phyloP scores from a whole-genome alignment of 1,140 invertebrate species.

The Pseudomyrmex dendroicus region DNA sequence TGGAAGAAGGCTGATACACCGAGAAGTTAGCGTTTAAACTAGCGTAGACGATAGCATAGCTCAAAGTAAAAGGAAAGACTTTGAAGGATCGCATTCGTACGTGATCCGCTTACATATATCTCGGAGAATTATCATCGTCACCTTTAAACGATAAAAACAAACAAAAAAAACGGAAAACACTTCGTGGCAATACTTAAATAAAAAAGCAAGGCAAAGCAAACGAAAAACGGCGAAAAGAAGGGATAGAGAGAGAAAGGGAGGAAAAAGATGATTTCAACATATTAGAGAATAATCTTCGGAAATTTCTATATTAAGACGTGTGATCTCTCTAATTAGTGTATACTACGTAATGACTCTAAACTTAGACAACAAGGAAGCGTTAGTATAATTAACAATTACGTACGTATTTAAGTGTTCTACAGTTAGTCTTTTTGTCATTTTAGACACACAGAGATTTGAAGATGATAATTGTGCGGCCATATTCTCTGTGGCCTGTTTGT shows the following conservation, averaged over 20 bases:
- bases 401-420: constrained; percentile 78
- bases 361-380: constrained; percentile 81
- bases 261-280: constrained; percentile 77
- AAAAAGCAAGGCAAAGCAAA: constrained; percentile 37
- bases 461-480: constrained; percentile 84
- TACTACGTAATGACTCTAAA: constrained; percentile 79
- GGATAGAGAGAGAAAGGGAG: constrained; percentile 36
- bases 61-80: constrained; percentile 74
- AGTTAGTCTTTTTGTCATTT: constrained; percentile 83
- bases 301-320: constrained; percentile 86
- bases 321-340: constrained; percentile 86
- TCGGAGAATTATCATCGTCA: constrained; percentile 71
- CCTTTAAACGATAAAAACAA: constrained; percentile 39
- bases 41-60: constrained; percentile 82
- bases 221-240: neutral
- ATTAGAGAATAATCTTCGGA: constrained; percentile 84
- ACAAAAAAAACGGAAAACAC: constrained; percentile 62
- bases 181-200: constrained; percentile 84
- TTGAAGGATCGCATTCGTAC: constrained; percentile 65
- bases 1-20: constrained; percentile 84
- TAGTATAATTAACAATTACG: constrained; percentile 80
- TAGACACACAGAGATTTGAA: constrained; percentile 83
- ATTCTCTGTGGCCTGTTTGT: constrained; percentile 85
- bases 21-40: constrained; percentile 79
- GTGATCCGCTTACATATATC: constrained; percentile 48